Base-by-base conservation (phyloP, 2,888 invertebrate genomes). In the Auanema sp. region DNA sequence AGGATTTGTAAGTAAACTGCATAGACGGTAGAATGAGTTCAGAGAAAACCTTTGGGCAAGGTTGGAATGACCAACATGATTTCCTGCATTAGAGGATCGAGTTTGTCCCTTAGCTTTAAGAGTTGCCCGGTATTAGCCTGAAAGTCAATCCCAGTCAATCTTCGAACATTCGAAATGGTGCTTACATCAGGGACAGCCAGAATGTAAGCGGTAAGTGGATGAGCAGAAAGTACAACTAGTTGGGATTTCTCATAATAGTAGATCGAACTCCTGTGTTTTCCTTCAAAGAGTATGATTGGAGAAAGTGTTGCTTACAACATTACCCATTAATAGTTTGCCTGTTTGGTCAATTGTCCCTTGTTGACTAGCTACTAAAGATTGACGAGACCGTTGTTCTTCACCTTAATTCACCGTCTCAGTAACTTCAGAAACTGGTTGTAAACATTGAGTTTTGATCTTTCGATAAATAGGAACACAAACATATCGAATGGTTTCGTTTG, bases 81-180 rank as follows among this genome's bases (percentile, higher is more conserved):
- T n/a, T 53, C 24, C n/a, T 23, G 18, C 11, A 47, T n/a, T 44
- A 69, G 53, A 11, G 72, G 67, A 10, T 47, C 25, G 6, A 72
- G 56, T 40, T 68, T 67, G 0, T 69, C 60, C 8, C 69, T 63
- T 41, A 67, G 21, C 18, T 61, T 41, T 3, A 71, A 53, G 55
- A 71, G 52, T 16, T 54, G 55, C 43, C 68, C 71, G 1, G 68
- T 58, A 25, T 64, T 66, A 21, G 70, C 54, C 64, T 58, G 43
- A 53, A 59, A 59, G n/a, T n/a, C n/a, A n/a, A n/a, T 3, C 16
- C 18, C 11, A 10, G 25, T 41, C 5, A 55, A 55, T 21, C 52
- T 16, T 52, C 24, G 8, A 21, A 8, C 24, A 10, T 52, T 52
- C 18, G 16, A 21, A n/a, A n/a, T 21, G 16, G 10, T 5, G 16